Evolutionary conservation across 2,888 invertebrate species (phyloP), one percentile per base, ranked within the genome.

Genomic region (Gasteruption jaculator): DNA sequence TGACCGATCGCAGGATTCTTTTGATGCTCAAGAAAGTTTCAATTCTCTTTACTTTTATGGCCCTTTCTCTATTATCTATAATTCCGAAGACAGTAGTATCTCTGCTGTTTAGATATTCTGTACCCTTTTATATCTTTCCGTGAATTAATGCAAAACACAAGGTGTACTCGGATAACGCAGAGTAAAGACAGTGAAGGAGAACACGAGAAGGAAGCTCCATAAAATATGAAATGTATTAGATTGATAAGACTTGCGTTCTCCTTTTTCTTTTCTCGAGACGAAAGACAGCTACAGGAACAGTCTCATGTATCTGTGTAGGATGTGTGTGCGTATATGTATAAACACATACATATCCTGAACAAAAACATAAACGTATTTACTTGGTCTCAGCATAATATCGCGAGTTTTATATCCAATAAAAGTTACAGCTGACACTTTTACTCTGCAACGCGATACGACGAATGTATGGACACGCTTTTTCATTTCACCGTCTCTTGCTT

Each of bases 331-430:
- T n/a, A n/a, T n/a, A n/a, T n/a, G n/a, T n/a, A n/a, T n/a, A n/a
- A n/a, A n/a, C n/a, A n/a, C n/a, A n/a, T n/a, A n/a, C n/a, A n/a
- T n/a, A n/a, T n/a, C n/a, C n/a, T n/a, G n/a, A n/a, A n/a, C n/a
- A 34, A 40, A 43, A 46, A 48, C 53, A 57, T 60, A 63, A 63
- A 61, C 54, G 59, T 63, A 65, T 63, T 62, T 65, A 62, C 60
- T 58, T 59, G 43, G 54, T 53, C 57, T 56, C 58, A 48, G 60
- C 57, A 60, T 61, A 65, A 63, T 63, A 63, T 60, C 52, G 50
- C 52, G 50, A 50, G 55, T 59, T 65, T 63, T 65, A 65, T 61
- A 64, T 64, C 64, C 65, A 56, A 65, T 65, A 65, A 65, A 65
- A 65, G 60, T 64, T 63, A 63, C 60, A 63, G 62, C 62, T 61